A percentile compares a stretch with the other conserved stretches of the same genome.
Evolutionary conservation across 2,113 vertebrate species (phyloP).

Genomic region (Triplophysa dalaica): DNA sequence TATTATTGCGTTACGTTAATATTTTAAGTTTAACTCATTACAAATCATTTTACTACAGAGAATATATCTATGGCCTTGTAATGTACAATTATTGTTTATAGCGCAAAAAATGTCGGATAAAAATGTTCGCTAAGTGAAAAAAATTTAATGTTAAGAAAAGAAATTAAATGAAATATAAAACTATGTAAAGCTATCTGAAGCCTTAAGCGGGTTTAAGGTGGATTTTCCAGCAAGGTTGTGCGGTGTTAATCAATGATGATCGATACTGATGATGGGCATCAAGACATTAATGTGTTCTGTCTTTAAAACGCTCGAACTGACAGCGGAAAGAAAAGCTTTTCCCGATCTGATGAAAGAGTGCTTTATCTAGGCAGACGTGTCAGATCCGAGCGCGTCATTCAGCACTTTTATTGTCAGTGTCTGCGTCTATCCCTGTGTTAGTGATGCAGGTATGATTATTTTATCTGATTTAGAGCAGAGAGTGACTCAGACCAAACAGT

Average conservation of each 20-base stretch:
- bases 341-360: constrained; percentile 14
- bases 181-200: background rate
- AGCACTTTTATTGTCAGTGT: background rate
- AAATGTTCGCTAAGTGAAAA: no score
- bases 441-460: constrained; percentile 29
- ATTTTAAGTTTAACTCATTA: no score
- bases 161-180: background rate
- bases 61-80: no score
- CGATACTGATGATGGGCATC: constrained; percentile 12
- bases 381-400: background rate
- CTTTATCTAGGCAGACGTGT: background rate
- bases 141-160: no score
- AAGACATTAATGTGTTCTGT: constrained; percentile 17
- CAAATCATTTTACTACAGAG: no score
- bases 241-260: constrained; percentile 2
- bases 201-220: background rate
- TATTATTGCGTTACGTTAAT: no score
- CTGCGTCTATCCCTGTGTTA: background rate
- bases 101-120: no score
- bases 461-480: constrained; percentile 6
- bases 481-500: constrained; percentile 31
- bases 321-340: constrained; percentile 13
- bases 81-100: no score
- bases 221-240: background rate
- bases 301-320: background rate